Percentiles rank a stretch among this genome's conserved stretches.
Evolutionary conservation across 2,113 vertebrate species (phyloP).

Genomic region (Bufo bufo): DNA sequence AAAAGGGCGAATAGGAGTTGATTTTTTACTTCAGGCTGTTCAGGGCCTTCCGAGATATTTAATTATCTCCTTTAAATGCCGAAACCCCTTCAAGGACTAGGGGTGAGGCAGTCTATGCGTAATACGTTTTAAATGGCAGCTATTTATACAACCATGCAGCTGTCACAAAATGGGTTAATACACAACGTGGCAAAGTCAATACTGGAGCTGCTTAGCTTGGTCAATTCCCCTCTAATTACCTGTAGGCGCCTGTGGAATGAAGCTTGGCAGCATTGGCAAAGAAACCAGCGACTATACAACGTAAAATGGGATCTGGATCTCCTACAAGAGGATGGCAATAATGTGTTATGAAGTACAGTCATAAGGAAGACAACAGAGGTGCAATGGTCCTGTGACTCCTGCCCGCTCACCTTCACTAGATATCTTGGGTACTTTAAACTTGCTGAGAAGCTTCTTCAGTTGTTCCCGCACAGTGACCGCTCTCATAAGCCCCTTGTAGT

Average conservation of each 20-base stretch:
- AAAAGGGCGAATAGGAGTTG: no score
- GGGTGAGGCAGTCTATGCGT: no score
- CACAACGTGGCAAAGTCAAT: not conserved
- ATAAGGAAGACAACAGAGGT: not conserved
- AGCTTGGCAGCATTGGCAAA: constrained; percentile 95
- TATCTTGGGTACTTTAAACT: constrained; percentile 92
- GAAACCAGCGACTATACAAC: constrained; percentile 94
- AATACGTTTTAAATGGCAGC: not conserved
- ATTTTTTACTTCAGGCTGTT: no score
- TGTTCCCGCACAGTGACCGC: constrained; percentile 92
- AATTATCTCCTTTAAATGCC: no score
- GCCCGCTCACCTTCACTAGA: constrained; percentile 88
- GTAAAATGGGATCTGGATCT: constrained; percentile 93
- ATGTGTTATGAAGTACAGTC: not conserved
- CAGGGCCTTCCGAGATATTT: no score
- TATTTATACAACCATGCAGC: not conserved
- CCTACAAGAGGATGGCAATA: constrained; percentile 70
- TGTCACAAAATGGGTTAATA: no score
- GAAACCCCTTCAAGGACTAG: no score
- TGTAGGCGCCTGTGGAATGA: constrained; percentile 93
- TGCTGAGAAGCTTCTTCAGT: constrained; percentile 91
- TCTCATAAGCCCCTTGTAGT: constrained; percentile 94
- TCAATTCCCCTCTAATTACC: constrained; percentile 70
- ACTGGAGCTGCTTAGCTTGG: not conserved
- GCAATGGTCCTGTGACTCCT: no score